Evolutionary conservation across 2,797 vertebrate species (phyloP), one percentile per base, ranked within the genome.

Genomic region (Danio albolineatus): DNA sequence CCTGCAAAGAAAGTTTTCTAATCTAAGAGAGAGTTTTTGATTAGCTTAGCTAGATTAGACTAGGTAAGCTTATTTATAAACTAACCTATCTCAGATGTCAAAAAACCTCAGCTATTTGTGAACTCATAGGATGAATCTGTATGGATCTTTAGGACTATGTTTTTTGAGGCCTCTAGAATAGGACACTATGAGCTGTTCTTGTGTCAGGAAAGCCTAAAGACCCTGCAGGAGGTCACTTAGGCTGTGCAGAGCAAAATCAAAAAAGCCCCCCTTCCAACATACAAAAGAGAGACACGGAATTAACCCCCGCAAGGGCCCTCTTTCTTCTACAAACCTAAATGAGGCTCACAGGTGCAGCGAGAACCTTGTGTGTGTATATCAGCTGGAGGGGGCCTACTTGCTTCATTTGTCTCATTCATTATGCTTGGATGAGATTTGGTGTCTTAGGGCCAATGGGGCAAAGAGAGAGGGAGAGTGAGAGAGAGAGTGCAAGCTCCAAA

Each of bases 351-450:
- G 92, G 92, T 94, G 93, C 92, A 90, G 83, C 67, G 82, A 85
- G 89, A 88, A 90, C 88, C 87, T 86, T 86, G 81, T 87, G 85
- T 86, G 36, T 67, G 46, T 46, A 12, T 46, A 66, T 78, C 43
- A 43, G 10, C 56, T 57, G 21, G 41, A 48, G 57, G 43, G 67
- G 75, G 88, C 54, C 80, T 88, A 71, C 80, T 90, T 83, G 90
- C 89, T 92, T 93, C 91, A 91, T 89, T 92, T 88, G 87, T 74
- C 85, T 90, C 86, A 90, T 93, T 93, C 87, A 91, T 85, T 86
- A 19, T 48, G 83, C 76, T 83, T 93, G 90, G 92, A 92, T 91
- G 86, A 92, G 90, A 91, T 90, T 91, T 89, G 89, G 81, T 72
- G 51, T 76, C 72, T 70, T 69, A 70, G 46, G 41, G 38, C 38